Evolutionary conservation across 2,797 vertebrate species (phyloP), one percentile per base, ranked within the genome.

Genomic region (Cheirogaleus major): DNA sequence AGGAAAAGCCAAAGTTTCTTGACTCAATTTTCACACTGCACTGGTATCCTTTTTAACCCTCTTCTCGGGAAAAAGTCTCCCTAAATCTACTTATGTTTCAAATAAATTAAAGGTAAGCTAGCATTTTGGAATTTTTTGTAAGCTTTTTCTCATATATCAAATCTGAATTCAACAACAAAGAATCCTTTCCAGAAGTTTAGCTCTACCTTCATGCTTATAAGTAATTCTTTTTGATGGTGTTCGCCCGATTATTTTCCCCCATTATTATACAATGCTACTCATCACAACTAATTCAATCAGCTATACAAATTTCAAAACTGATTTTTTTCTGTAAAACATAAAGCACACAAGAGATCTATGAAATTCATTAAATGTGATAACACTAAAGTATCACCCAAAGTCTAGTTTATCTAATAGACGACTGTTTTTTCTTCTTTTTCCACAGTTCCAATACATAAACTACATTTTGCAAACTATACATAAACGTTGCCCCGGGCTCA

Each of bases 51-150:
- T 83, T 93, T 65, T 57, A 13, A 90, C 2, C 27, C 7, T 95
- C 9, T 17, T 87, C n/a, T 76, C 15, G 52, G 35, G 75, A 22
- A 14, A 18, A 73, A 95, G 18, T 23, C 27, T 78, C 15, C n/a
- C 43, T 96, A 89, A 76, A 72, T 75, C n/a, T 83, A 87, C 4
- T 13, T 65, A 72, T 7, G 5, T 63, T 93, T 86, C 78, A 96
- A 97, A 81, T 82, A 93, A 93, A 90, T 67, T 35, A 84, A 89
- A 89, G 15, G 76, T 41, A 94, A 94, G n/a, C 15, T 48, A 59
- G 30, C 43, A 72, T 50, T 89, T 45, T 73, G 25, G 2, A 89
- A 85, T 23, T 94, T 91, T 76, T 61, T 25, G 59, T 81, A 79
- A 88, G 35, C 43, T 63, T 88, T 92, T 81, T 63, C 73, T 85